Conservation (phyloP, 1,140 invertebrate genomes). For the Bathynomus jamesi region DNA sequence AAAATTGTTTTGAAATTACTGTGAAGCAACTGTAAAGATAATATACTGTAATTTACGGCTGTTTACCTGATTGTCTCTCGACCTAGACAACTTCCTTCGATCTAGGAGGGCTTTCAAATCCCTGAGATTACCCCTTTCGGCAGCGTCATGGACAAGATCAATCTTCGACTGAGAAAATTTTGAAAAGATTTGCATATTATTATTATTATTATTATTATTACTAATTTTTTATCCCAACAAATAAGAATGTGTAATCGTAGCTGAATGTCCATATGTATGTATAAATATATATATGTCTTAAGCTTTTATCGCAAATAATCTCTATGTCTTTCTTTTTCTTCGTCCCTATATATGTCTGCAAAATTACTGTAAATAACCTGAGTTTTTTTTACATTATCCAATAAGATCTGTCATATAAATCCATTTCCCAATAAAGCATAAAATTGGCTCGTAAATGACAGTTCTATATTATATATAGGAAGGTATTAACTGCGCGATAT, state of each 20-base stretch:
- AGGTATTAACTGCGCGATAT: too few relatives aligned
- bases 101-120: conserved; percentile 79
- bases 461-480: too few relatives aligned
- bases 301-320: too few relatives aligned
- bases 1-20: background rate
- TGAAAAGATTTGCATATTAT: background rate
- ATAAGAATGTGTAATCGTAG: conserved; percentile 15
- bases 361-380: too few relatives aligned
- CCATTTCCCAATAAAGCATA: too few relatives aligned
- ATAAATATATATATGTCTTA: background rate
- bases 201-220: background rate
- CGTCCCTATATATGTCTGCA: too few relatives aligned
- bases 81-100: conserved; percentile 81
- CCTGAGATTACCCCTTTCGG: conserved; percentile 69
- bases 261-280: conserved; percentile 16
- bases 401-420: too few relatives aligned
- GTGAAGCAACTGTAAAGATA: background rate
- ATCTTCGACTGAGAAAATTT: conserved; percentile 67
- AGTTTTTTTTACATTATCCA: too few relatives aligned
- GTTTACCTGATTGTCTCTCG: conserved; percentile 74
- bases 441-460: too few relatives aligned
- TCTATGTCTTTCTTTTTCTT: too few relatives aligned
- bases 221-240: conserved; percentile 37
- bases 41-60: background rate
- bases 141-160: conserved; percentile 72